Evolutionary conservation across 1,140 invertebrate species (phyloP), one percentile per base, ranked within the genome.

Genomic region (Anastrepha obliqua): DNA sequence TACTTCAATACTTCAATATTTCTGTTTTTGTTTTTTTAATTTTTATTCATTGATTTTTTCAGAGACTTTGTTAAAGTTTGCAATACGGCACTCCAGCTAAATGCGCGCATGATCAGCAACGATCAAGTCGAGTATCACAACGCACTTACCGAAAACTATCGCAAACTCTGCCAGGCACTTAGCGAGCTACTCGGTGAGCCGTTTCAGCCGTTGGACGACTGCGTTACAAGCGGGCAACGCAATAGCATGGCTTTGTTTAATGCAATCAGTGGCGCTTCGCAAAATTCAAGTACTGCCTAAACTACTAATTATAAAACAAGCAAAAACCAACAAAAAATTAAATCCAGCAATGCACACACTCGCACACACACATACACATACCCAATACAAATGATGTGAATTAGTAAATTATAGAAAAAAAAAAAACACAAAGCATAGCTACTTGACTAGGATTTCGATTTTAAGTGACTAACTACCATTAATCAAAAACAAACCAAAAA

Each of bases 51-150:
- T n/a, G 39, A 62, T 60, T 64, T 87, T 94, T 95, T 15, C 93
- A 98, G 97, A 89, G 97, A 98, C 90, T 98, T 99, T 94, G 95
- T 98, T 59, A 96, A 96, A 89, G 96, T 98, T 70, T 98, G 97
- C 93, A 96, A 97, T 89, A 96, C 96, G 44, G 98, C 97, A 0
- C 92, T 98, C 51, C 97, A 98, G 92, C 95, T 98, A 85, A 98
- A 98, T 94, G 96, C 96, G 29, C 96, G 96, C 89, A 94, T 98
- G 78, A 97, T 98, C 89, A 95, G 95, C 60, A 95, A 95, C 6
- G 97, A 98, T 93, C 98, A 98, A 92, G 95, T 96, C 44, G 96
- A 98, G 90, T 99, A 99, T 91, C 98, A 99, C 91, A 96, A 97
- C 90, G 96, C 96, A 0, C 93, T 98, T 8, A 96, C 96, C 90